phyloP scores from a whole-genome alignment of 2,113 vertebrate species.

The Muntiacus reevesi region DNA sequence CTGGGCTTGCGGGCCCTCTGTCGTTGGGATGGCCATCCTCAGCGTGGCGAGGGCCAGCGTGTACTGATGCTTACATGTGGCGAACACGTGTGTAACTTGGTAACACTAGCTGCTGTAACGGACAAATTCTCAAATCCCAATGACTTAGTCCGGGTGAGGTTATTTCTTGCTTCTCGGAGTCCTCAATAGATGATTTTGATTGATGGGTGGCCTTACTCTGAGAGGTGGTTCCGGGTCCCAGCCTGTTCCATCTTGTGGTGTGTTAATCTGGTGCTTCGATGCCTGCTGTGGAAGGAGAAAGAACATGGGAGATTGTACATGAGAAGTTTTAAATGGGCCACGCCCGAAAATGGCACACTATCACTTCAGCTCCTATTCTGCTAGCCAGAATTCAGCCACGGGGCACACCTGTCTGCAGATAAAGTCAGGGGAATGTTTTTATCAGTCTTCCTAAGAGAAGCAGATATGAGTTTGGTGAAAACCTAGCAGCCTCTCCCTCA shows the following conservation, averaged over 20 bases:
- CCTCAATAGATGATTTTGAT: not conserved
- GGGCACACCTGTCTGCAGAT: not conserved
- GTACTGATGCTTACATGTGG: not conserved
- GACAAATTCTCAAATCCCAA: not conserved
- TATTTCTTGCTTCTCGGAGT: not conserved
- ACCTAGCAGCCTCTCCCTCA: not conserved
- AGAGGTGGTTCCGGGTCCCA: not conserved
- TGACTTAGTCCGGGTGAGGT: not conserved
- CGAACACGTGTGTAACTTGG: not conserved
- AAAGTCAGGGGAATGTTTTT: not conserved
- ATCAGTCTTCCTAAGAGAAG: not conserved
- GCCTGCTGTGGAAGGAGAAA: not conserved
- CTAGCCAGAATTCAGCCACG: not conserved
- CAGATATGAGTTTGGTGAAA: not conserved
- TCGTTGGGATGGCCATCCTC: not conserved
- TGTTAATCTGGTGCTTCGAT: not conserved
- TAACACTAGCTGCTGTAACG: not conserved
- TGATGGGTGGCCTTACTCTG: not conserved
- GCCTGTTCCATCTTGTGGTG: not conserved
- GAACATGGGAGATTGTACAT: accelerated
- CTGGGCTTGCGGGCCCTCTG: not conserved
- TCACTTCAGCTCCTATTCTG: not conserved
- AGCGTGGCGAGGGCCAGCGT: not conserved
- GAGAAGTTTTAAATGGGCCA: not conserved
- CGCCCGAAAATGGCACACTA: not conserved